A percentile compares a stretch with the other conserved stretches of the same genome.
These are phyloP conservation scores for Ahaetulla prasina DNA, from an alignment of 2,113 vertebrate genomes.

Conservation along the genomic window DNA sequence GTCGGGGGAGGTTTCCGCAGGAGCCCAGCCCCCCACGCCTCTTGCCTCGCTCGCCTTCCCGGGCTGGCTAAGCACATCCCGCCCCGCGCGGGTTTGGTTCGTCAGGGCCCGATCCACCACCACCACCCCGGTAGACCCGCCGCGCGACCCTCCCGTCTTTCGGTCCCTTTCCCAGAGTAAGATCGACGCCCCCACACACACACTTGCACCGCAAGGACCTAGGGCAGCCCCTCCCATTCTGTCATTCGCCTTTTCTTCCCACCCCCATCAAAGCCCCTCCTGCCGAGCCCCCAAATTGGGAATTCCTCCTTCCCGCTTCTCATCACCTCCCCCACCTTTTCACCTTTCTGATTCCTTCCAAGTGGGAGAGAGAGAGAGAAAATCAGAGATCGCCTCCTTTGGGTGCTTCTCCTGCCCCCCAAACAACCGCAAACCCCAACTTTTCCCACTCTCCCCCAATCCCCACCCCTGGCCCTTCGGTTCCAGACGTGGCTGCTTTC, in stretches of 20 bases:
- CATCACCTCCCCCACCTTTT: no score
- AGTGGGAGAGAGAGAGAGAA: not conserved
- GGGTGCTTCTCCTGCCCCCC: not conserved
- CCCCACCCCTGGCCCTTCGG: not conserved
- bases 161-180: not conserved
- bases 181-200: not conserved
- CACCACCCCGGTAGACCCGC: no score
- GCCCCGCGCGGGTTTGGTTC: no score
- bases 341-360: not conserved
- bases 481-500: not conserved
- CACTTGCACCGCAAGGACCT: not conserved
- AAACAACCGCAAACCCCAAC: not conserved
- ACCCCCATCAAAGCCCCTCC: not conserved
- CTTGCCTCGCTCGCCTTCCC: not conserved
- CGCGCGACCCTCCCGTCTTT: not conserved
- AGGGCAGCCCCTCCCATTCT: not conserved
- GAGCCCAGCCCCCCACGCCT: not conserved
- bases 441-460: not conserved
- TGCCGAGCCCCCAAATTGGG: no score
- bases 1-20: not conserved
- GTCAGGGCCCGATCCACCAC: no score
- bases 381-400: not conserved
- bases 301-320: not conserved
- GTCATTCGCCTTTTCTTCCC: not conserved
- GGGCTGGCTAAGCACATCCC: no score